A percentile compares a stretch with the other conserved stretches of the same genome.
These are phyloP conservation scores for Dolichomitus sp. DNA, from an alignment of 2,888 invertebrate species.

Conservation along the genomic window DNA sequence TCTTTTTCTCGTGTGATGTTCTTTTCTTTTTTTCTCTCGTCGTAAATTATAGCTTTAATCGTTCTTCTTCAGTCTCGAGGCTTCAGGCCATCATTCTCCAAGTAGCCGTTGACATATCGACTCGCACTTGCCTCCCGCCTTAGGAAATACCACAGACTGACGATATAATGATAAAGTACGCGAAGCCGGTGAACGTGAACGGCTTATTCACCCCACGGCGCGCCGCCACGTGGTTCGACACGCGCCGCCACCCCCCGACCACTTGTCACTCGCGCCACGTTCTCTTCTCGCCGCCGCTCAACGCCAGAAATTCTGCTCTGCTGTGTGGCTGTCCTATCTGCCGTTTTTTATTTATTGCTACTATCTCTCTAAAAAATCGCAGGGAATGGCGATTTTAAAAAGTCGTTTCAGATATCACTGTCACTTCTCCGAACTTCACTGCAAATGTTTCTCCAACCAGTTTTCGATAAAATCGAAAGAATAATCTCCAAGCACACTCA, in stretches of 20 bases:
- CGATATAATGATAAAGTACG: conserved; percentile 1
- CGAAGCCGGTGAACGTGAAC: conserved; percentile 48
- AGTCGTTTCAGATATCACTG: too few relatives aligned
- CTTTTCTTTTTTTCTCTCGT: background rate
- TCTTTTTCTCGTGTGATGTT: background rate
- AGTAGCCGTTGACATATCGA: background rate
- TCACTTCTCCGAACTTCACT: too few relatives aligned
- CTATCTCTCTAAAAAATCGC: background rate
- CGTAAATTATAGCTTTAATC: conserved; percentile 1
- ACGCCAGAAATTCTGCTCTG: too few relatives aligned
- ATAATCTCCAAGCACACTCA: too few relatives aligned
- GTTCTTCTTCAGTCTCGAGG: background rate
- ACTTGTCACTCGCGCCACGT: conserved; percentile 68
- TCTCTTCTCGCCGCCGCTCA: conserved; percentile 26
- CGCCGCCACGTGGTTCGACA: conserved; percentile 70
- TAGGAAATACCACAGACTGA: background rate
- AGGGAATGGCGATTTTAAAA: background rate
- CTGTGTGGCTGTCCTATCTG: background rate
- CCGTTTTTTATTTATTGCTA: background rate
- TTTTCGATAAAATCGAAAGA: too few relatives aligned
- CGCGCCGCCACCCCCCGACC: conserved; percentile 67
- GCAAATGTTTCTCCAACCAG: too few relatives aligned
- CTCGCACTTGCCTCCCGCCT: background rate
- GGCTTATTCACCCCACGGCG: conserved; percentile 68
- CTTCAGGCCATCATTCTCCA: background rate